A percentile compares a stretch with the other conserved stretches of the same genome.
phyloP scores from a whole-genome alignment of 2,797 vertebrate species.

The Cercopithecus neglectus region DNA sequence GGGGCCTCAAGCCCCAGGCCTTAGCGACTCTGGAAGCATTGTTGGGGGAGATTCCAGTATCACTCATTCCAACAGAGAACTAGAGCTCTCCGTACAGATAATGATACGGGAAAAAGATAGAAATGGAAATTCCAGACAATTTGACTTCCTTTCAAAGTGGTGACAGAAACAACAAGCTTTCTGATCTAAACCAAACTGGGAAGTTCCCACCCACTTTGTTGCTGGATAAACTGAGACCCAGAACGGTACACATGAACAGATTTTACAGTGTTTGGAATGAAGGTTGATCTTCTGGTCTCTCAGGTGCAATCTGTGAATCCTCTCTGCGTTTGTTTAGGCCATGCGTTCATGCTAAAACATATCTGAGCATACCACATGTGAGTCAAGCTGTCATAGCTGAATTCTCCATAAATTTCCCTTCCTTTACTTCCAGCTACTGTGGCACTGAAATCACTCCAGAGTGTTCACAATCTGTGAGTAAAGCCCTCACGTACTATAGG shows the following conservation, averaged over 20 bases:
- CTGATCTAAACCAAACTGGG: background rate
- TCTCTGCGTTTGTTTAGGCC: accelerated
- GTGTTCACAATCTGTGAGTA: background rate
- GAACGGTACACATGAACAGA: background rate
- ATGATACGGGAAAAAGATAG: background rate
- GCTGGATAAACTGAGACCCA: background rate
- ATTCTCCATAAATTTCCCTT: background rate
- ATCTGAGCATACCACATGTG: accelerated
- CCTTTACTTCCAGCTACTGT: background rate
- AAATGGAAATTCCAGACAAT: background rate
- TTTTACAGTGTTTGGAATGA: background rate
- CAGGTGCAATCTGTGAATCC: accelerated
- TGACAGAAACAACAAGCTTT: background rate
- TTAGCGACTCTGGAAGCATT: background rate
- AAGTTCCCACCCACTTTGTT: background rate
- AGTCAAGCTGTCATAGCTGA: background rate
- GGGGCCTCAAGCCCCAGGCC: background rate
- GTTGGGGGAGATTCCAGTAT: background rate
- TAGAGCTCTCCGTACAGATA: background rate
- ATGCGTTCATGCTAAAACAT: background rate
- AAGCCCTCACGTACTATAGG: accelerated
- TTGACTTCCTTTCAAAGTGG: background rate
- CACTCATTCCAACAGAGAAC: background rate
- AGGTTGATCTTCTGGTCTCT: background rate
- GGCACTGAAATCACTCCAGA: background rate